Evolutionary conservation across 2,113 vertebrate genomes (phyloP), one percentile per base, ranked within the genome.

Genomic region (Rallus limicola): DNA sequence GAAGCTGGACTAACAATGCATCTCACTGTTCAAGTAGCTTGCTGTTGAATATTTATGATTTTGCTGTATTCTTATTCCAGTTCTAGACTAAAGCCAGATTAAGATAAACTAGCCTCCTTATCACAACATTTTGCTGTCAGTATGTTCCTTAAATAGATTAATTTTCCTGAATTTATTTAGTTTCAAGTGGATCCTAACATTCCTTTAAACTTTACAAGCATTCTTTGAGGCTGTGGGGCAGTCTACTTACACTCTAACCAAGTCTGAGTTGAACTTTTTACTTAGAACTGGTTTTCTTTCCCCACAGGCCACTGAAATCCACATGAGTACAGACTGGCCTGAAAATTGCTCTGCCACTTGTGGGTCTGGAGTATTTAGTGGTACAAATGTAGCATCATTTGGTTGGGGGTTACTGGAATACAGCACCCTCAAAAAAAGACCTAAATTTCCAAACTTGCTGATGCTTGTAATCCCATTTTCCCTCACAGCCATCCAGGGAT

Each of bases 361-460:
- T 85, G 76, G 58, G 65, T 74, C 90, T 93, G 44, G 50, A 88
- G 29, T 68, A 85, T 83, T 90, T 86, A 95, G 86, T 94, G 74
- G 88, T 90, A 68, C 59, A 89, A 65, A 70, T 52, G 29, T 53
- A 36, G 48, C 50, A n/a, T 58, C 50, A 16, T 75, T 90, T 93
- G 65, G 18, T 44, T 82, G 69, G 70, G 71, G 60, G 38, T 82
- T 95, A 88, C 85, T 69, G 88, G 74, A 95, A 95, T 84, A 90
- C 48, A 82, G 38, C 6, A 34, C 52, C 69, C 48, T 67, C 44
- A 48, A 21, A 31, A 83, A 82, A 76, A 82, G 53, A 52, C 59
- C 25, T 46, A 12, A 11, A n/a, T 78, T 94, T 91, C 78, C 44
- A 86, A 74, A 50, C 59, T 67, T 87, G 74, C 68, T 93, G 77